These are phyloP conservation scores for Athalia cordata DNA, from an alignment of 2,888 invertebrate genomes.

Conservation along the genomic window DNA sequence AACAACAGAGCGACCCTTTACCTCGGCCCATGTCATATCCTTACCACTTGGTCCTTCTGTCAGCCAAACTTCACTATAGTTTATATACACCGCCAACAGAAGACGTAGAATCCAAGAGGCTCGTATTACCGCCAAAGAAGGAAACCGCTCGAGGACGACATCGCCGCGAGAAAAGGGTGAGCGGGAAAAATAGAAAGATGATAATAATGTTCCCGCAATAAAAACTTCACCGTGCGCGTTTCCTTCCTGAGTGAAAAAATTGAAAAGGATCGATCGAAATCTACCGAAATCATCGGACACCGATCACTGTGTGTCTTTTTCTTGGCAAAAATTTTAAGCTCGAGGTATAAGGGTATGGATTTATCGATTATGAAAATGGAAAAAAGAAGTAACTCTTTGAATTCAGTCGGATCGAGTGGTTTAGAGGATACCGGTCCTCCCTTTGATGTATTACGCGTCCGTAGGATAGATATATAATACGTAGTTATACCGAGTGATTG, in stretches of 20 bases:
- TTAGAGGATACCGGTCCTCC: too few relatives aligned
- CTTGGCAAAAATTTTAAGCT: too few relatives aligned
- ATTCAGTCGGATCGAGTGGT: too few relatives aligned
- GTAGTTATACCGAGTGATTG: conserved; percentile 1
- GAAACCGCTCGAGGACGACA: neutral
- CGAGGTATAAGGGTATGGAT: too few relatives aligned
- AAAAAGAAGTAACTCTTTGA: too few relatives aligned
- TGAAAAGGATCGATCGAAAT: too few relatives aligned
- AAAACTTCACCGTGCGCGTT: too few relatives aligned
- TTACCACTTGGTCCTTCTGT: conserved; percentile 20
- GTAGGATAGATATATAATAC: neutral
- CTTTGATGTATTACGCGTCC: neutral
- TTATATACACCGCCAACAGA: conserved; percentile 8
- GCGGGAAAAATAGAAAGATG: neutral
- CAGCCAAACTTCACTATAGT: conserved; percentile 5
- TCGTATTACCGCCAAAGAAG: neutral
- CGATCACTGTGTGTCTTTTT: too few relatives aligned
- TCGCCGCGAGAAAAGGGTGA: neutral
- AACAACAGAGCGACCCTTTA: conserved; percentile 26
- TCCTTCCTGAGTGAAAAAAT: too few relatives aligned
- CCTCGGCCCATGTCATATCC: conserved; percentile 32
- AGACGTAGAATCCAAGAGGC: conserved; percentile 16
- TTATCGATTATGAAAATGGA: too few relatives aligned
- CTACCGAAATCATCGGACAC: too few relatives aligned
- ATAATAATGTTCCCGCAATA: neutral